phyloP scores from a whole-genome alignment of 37 sponge, comb jelly and placozoan species.

The Beroe forskalii region DNA sequence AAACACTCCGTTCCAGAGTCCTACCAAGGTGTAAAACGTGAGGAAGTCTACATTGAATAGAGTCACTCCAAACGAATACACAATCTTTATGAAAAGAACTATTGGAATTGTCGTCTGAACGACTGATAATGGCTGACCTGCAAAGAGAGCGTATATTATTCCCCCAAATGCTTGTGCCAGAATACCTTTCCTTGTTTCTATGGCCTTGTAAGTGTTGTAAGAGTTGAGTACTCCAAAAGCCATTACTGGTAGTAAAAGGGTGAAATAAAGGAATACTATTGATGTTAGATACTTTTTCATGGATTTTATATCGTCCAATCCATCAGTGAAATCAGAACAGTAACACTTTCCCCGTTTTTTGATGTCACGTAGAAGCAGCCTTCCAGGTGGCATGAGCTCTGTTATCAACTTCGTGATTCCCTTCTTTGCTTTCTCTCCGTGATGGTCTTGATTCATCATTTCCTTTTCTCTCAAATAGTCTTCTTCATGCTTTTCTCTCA shows the following conservation, averaged over 20 bases:
- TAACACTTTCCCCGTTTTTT: conserved; percentile 10
- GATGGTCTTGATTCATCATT: neutral
- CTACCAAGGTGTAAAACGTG: conserved; percentile 52
- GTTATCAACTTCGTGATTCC: neutral
- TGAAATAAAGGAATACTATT: conserved; percentile 51
- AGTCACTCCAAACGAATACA: neutral
- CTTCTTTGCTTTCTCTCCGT: neutral
- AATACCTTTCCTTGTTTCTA: conserved; percentile 48
- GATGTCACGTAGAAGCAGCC: neutral
- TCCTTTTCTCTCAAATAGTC: conserved; percentile 10
- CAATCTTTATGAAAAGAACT: conserved; percentile 46
- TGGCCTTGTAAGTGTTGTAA: conserved; percentile 37
- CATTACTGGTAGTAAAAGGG: conserved; percentile 36
- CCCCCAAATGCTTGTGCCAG: conserved; percentile 47
- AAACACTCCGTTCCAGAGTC: conserved; percentile 58
- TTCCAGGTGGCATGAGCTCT: conserved; percentile 33
- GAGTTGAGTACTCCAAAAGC: conserved; percentile 57
- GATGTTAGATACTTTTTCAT: conserved; percentile 20
- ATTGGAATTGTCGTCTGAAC: conserved; percentile 50
- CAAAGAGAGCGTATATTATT: conserved; percentile 47
- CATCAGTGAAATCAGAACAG: conserved; percentile 57
- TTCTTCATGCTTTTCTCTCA: conserved; percentile 8
- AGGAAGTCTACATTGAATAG: conserved; percentile 40
- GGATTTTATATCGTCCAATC: conserved; percentile 1
- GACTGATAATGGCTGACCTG: conserved; percentile 43